Percentiles rank a stretch among this genome's conserved stretches.
Conservation (phyloP, 2,113 vertebrate genomes). For the Isurus oxyrinchus region DNA sequence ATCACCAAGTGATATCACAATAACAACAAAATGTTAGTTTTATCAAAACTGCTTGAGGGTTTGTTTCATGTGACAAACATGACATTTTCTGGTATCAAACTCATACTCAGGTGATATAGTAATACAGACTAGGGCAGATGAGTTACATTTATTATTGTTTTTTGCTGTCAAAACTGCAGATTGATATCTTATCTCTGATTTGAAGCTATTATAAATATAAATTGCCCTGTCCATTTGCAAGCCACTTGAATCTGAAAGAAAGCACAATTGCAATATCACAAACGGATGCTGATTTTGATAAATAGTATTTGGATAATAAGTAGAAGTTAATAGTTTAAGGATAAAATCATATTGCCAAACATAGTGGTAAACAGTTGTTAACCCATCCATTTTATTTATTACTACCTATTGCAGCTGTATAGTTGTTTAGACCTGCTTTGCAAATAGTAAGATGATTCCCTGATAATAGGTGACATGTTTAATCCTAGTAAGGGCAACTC, state of each 20-base stretch:
- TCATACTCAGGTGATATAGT: not conserved
- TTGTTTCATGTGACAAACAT: not conserved
- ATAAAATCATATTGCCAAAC: not conserved
- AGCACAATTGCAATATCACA: not conserved
- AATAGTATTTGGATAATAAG: not conserved
- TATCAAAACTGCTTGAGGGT: not conserved
- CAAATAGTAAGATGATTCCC: not conserved
- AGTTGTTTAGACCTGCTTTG: not conserved
- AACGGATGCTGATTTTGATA: not conserved
- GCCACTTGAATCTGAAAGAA: not conserved
- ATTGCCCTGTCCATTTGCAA: not conserved
- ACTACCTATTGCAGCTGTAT: not conserved
- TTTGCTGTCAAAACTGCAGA: not conserved
- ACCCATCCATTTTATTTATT: not conserved
- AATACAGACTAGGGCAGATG: not conserved
- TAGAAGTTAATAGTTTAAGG: not conserved
- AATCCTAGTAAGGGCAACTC: too few species aligned
- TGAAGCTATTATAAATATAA: slow-evolving; percentile 24
- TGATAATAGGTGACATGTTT: not conserved
- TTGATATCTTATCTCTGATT: slow-evolving; percentile 27
- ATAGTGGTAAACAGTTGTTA: not conserved
- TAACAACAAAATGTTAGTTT: too few species aligned
- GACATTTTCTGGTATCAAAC: not conserved
- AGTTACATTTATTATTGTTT: not conserved
- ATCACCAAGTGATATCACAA: not conserved